Conservation (phyloP, 1,140 invertebrate genomes). For the Hesperophylax magnus region DNA sequence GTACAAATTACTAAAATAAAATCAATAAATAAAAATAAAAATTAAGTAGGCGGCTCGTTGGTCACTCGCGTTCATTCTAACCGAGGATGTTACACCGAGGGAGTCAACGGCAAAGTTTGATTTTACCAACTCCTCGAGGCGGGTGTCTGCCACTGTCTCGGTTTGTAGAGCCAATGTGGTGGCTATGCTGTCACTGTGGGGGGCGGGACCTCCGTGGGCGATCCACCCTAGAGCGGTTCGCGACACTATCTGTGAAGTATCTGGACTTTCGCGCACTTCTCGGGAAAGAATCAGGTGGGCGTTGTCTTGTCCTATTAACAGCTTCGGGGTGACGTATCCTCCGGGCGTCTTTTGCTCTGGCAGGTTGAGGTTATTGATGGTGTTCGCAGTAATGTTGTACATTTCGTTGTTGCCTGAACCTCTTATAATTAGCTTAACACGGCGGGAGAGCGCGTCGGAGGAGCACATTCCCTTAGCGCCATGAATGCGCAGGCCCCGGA, state of each 20-base stretch:
- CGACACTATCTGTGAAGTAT: not conserved
- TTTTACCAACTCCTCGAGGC: not conserved
- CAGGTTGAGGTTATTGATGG: not conserved
- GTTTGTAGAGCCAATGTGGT: not conserved
- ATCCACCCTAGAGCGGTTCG: conserved; percentile 23
- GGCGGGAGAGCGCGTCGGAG: not conserved
- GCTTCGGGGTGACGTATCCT: not conserved
- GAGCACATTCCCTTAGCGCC: not conserved
- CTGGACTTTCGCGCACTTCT: not conserved
- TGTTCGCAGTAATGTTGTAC: not conserved
- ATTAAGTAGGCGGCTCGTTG: conserved; percentile 35
- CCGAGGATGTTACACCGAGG: not conserved
- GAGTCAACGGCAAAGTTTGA: not conserved
- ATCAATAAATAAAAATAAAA: too few species aligned
- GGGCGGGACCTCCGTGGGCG: conserved; percentile 4
- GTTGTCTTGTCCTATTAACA: conserved; percentile 1
- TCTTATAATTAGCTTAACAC: not conserved
- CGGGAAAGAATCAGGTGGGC: not conserved
- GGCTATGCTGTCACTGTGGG: too few species aligned
- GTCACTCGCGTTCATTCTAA: not conserved
- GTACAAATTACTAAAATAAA: too few species aligned
- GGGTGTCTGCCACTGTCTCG: not conserved
- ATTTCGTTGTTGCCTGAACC: not conserved
- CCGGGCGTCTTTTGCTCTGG: not conserved
- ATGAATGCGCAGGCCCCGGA: not conserved